Evolutionary conservation across 2,797 vertebrate genomes (phyloP).

Genomic region (Echiichthys vipera): DNA sequence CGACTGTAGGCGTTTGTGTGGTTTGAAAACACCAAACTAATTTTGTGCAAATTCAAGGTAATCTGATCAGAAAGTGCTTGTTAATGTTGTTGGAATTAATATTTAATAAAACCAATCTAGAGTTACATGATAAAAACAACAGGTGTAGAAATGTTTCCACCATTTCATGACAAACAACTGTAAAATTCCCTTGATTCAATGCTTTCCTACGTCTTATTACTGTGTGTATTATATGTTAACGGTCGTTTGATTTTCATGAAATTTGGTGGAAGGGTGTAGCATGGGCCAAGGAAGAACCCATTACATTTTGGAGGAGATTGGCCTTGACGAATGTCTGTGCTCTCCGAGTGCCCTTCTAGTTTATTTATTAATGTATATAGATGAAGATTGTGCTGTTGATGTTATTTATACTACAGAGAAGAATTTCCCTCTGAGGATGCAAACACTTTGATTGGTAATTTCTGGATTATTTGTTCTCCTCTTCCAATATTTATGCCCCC

Average conservation of each 20-base stretch:
- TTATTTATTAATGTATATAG: conserved; percentile 50
- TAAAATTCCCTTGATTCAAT: conserved; percentile 14
- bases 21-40: background rate
- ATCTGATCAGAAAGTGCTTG: background rate
- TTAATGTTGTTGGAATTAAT: background rate
- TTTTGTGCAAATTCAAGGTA: conserved; percentile 10
- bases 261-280: too few species aligned
- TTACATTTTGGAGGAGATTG: too few species aligned
- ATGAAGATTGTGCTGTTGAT: conserved; percentile 42
- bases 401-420: conserved; percentile 40
- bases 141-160: conserved; percentile 9
- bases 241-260: too few species aligned
- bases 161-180: conserved; percentile 21
- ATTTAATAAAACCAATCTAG: background rate
- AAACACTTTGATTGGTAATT: conserved; percentile 78
- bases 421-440: conserved; percentile 61
- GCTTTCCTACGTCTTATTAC: conserved; percentile 32
- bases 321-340: too few species aligned
- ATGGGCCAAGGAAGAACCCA: too few species aligned
- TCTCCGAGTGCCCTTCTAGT: too few species aligned
- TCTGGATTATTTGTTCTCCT: conserved; percentile 77
- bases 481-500: conserved; percentile 81
- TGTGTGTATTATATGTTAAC: too few species aligned
- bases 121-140: background rate
- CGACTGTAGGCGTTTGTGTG: background rate